Evolutionary conservation across 1,140 invertebrate species (phyloP).

Genomic region (Dryas iulia): DNA sequence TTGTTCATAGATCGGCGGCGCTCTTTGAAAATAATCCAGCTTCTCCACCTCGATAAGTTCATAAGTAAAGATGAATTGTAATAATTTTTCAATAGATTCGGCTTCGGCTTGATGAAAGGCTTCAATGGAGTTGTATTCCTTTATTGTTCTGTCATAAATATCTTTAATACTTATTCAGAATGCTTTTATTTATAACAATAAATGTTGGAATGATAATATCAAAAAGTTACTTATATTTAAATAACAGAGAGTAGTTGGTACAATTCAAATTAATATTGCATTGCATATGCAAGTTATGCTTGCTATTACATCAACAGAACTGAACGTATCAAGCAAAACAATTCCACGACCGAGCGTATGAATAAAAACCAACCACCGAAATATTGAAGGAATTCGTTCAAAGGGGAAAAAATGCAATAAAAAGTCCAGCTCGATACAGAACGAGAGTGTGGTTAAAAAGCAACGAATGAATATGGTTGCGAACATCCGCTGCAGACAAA

Average conservation of each 20-base stretch:
- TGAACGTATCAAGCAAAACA: slow-evolving; percentile 68
- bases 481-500: slow-evolving; percentile 78
- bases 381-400: slow-evolving; percentile 80
- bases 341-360: slow-evolving; percentile 71
- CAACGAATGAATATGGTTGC: slow-evolving; percentile 76
- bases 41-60: slow-evolving; percentile 55
- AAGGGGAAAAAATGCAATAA: slow-evolving; percentile 80
- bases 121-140: slow-evolving; percentile 57
- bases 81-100: slow-evolving; percentile 74
- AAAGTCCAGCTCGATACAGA: slow-evolving; percentile 69
- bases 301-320: neutral
- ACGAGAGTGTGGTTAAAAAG: slow-evolving; percentile 78
- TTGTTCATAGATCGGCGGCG: slow-evolving; percentile 64
- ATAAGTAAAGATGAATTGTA: slow-evolving; percentile 72
- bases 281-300: neutral
- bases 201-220: neutral
- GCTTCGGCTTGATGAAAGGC: slow-evolving; percentile 56
- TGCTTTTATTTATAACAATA: neutral
- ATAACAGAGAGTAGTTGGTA: too few species aligned
- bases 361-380: slow-evolving; percentile 76
- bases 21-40: slow-evolving; percentile 69
- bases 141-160: slow-evolving; percentile 40
- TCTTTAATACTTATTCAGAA: neutral
- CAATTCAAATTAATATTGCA: neutral
- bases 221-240: too few species aligned